Base-by-base conservation (phyloP, 2,888 invertebrate species). In the Coelopa pilipes region DNA sequence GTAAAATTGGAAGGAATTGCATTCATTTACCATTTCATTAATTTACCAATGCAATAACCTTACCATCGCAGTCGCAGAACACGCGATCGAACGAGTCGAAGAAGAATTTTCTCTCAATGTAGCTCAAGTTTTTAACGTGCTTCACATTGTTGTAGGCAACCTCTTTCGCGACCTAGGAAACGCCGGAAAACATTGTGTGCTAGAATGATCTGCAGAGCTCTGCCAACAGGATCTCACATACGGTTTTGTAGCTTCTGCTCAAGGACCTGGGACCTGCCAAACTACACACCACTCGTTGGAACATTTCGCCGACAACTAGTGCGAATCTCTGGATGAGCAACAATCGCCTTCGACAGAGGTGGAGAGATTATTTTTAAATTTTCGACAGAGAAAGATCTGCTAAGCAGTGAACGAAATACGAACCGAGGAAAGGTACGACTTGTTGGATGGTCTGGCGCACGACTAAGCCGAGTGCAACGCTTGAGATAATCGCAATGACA, bases 21-120 rank as follows among this genome's bases (percentile, higher is more conserved):
- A 53, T 13, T 15, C 2, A 53, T 13, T 2, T 5, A 45, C 13
- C 67, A 73, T 59, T 67, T 49, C 34, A 49, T n/a, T n/a, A n/a
- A n/a, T n/a, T n/a, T n/a, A 12, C 0, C 11, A 67, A 49, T 45
- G 45, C n/a, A 57, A 66, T 7, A 45, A 13, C 24, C 15, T 50
- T 84, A 89, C 91, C 91, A 85, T 91, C 91, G 80, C 90, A 91
- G 82, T 91, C 91, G 76, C 90, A 90, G 75, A 91, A 86, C 63
- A 91, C 88, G 60, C 88, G 88, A 80, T 91, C 90, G 75, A 90
- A 89, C 1, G 89, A 89, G 74, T 88, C 79, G 1, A 91, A 73
- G 77, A 89, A 88, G 13, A 78, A 68, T 69, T 79, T 76, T 21
- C 85, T 81, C 74, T 88, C 85, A 15, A 77, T 46, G n/a, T 24